Evolutionary conservation across 53 echinoderm and acorn worm species (phyloP).

Genomic region (Stichopus horrens): DNA sequence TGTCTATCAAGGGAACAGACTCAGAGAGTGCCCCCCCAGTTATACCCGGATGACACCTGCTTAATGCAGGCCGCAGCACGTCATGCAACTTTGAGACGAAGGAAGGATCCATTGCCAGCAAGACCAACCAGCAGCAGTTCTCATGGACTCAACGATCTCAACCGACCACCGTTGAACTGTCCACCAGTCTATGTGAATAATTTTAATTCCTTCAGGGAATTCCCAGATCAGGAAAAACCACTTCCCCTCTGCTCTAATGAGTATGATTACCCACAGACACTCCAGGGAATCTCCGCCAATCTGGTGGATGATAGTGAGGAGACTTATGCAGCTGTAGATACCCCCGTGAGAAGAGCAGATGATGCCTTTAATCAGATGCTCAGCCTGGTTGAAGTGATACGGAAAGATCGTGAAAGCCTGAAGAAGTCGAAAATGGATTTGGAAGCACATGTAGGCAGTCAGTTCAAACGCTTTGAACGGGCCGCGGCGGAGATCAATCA

Average conservation of each 20-base stretch:
- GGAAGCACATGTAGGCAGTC: background rate
- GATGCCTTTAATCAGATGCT: background rate
- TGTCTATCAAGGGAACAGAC: background rate
- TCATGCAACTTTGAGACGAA: background rate
- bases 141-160: background rate
- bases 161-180: background rate
- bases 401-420: background rate
- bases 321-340: background rate
- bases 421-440: background rate
- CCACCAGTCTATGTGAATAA: background rate
- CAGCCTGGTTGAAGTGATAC: background rate
- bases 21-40: background rate
- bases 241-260: background rate
- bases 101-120: background rate
- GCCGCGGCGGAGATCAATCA: background rate
- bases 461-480: background rate
- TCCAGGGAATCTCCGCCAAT: background rate
- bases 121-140: background rate
- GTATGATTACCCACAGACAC: background rate
- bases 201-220: conserved; percentile 5
- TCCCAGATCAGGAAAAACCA: background rate
- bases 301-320: background rate
- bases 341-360: background rate
- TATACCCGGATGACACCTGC: background rate
- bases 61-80: background rate